Evolutionary conservation across 2,888 invertebrate species (phyloP), one percentile per base, ranked within the genome.

Genomic region (Drosophila formosana): DNA sequence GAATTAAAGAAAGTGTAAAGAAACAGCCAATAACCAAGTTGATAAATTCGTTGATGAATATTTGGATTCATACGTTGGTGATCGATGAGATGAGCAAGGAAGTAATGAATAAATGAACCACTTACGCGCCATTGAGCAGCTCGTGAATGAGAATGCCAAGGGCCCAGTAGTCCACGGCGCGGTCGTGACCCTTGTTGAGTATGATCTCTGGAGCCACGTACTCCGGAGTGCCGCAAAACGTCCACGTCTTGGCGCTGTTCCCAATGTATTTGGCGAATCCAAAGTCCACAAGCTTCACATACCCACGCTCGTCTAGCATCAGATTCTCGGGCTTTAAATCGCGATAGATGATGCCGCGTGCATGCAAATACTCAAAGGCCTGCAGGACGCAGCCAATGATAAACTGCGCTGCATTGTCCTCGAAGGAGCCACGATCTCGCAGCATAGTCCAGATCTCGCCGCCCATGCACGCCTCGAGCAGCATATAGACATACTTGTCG

Each of bases 281-380:
- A 92, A 98, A 98, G 91, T 98, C 98, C 37, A 96, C 97, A 93
- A 98, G 93, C 94, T 98, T 98, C 11, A 98, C 94, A 90, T 98
- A 98, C 70, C 98, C 98, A 47, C 95, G 93, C 64, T 94, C 93
- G 79, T 98, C 97, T 11, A 98, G 93, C 94, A 98, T 95, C 55
- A 99, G 93, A 92, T 98, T 98, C 93, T 98, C 98, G 0, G 98
- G 98, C 90, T 99, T 98, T 41, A 99, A 94, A 92, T 98, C 98
- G 63, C 98, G 94, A 89, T 96, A 96, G 69, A 98, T 95, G 75
- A 98, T 96, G 66, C 96, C 95, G 73, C 96, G 94, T 6, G 95
- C 94, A 91, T 99, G 98, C 5, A 99, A 94, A 92, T 98, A 98
- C 80, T 97, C 96, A 84, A 98, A 95, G 0, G 98, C 98, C 92